Percentiles rank a stretch among this genome's conserved stretches.
These are phyloP conservation scores for Mesitornis unicolor DNA, from an alignment of 2,113 vertebrate genomes.

Conservation along the genomic window DNA sequence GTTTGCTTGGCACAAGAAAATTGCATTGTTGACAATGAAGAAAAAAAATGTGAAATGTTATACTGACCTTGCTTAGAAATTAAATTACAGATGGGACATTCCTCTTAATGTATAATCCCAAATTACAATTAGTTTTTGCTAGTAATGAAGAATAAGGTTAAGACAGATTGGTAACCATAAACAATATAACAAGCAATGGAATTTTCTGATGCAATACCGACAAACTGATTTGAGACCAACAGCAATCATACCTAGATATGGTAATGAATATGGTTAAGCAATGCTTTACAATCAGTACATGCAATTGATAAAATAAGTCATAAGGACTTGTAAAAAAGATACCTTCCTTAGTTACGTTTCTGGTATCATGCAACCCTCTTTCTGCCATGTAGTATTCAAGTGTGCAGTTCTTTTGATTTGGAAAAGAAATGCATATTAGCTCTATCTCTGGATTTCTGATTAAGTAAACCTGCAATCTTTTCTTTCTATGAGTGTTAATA, in stretches of 20 bases:
- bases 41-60: neutral
- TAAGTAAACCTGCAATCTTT: neutral
- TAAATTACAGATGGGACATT: neutral
- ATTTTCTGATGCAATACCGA: neutral
- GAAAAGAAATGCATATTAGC: neutral
- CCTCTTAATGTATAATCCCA: neutral
- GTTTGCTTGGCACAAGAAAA: neutral
- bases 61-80: slow-evolving; percentile 19
- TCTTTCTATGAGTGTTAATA: neutral
- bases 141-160: neutral
- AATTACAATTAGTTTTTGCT: neutral
- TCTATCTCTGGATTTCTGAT: neutral
- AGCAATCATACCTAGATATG: neutral
- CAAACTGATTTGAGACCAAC: neutral
- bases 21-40: neutral
- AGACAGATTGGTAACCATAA: neutral
- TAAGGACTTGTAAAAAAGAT: neutral
- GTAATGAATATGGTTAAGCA: neutral
- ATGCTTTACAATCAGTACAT: neutral
- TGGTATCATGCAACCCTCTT: neutral
- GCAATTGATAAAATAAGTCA: neutral
- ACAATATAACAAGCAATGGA: neutral
- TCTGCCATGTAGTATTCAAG: neutral
- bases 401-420: neutral
- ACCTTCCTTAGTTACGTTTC: neutral